Evolutionary conservation across 1,140 invertebrate species (phyloP), one percentile per base, ranked within the genome.

Genomic region (Dufourea novaeangliae): DNA sequence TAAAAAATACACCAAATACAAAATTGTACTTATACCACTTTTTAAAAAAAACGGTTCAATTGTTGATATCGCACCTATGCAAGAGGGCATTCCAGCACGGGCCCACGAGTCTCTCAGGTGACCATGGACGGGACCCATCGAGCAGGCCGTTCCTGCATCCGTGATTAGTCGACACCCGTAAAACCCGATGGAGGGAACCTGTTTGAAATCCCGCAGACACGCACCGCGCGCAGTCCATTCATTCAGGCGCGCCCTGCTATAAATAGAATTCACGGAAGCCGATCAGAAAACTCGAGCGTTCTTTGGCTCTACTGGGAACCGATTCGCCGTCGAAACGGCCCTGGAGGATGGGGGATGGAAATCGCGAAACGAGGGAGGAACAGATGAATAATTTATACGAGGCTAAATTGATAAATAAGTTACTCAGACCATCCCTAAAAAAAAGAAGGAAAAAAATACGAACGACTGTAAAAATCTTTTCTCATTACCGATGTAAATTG

Each of bases 251-350:
- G 71, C 37, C 57, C 14, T 22, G 72, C 84, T 90, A 90, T 89
- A 90, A 90, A 91, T 91, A 91, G 85, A 87, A 80, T 89, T 89
- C 86, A 83, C 82, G 83, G 88, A 90, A 90, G 85, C 78, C 84
- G 78, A 84, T 80, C 79, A 79, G 85, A 85, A 80, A 83, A 78
- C 68, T 74, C 84, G 77, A 87, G 79, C 79, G 69, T 81, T 73
- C 77, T 74, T 76, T 50, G 50, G 46, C 39, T 32, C 5, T 8
- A 39, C 17, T 22, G 34, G 32, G 34, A 14, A 5, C 6, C 12
- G 10, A 4, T 32, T 5, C 11, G 1, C 17, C 2, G 29, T n/a
- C 1, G 17, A 39, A 37, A 14, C 39, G 20, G 17, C 10, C n/a
- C n/a, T n/a, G n/a, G n/a, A n/a, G n/a, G n/a, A n/a, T n/a, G n/a